phyloP scores from a whole-genome alignment of 2,797 vertebrate species.

The Ficedula albicollis region DNA sequence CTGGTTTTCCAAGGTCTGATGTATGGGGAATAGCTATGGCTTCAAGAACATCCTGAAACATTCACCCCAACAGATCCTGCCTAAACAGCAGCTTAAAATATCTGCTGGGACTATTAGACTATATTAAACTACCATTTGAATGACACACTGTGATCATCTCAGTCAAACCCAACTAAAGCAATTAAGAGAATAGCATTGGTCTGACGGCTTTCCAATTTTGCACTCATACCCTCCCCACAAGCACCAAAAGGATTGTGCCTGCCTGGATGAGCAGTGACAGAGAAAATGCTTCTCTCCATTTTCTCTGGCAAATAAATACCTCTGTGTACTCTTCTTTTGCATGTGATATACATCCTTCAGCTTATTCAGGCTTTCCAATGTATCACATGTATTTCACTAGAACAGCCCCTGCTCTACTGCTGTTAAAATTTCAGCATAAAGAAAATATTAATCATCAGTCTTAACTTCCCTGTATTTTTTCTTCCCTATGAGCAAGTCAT shows the following conservation, averaged over 20 bases:
- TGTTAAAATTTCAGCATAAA: not conserved
- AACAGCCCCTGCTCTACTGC: not conserved
- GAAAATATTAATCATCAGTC: not conserved
- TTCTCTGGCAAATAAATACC: not conserved
- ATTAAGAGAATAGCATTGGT: not conserved
- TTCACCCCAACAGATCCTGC: not conserved
- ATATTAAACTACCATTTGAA: not conserved
- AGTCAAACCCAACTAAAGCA: not conserved
- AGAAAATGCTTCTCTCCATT: not conserved
- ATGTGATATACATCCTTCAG: not conserved
- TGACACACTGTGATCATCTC: not conserved
- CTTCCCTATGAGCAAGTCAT: slow-evolving; percentile 5
- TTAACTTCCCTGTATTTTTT: slow-evolving; percentile 21
- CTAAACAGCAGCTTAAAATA: not conserved
- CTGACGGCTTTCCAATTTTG: not conserved
- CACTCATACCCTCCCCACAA: not conserved
- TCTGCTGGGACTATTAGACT: not conserved
- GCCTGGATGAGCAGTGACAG: not conserved
- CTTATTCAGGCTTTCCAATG: not conserved
- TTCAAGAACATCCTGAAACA: not conserved
- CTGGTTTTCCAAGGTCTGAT: not conserved
- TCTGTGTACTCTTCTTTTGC: not conserved
- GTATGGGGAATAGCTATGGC: not conserved
- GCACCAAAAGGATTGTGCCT: not conserved
- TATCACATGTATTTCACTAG: not conserved